These are phyloP conservation scores for Aphis craccivora DNA, from an alignment of 1,140 invertebrate species.

Conservation along the genomic window DNA sequence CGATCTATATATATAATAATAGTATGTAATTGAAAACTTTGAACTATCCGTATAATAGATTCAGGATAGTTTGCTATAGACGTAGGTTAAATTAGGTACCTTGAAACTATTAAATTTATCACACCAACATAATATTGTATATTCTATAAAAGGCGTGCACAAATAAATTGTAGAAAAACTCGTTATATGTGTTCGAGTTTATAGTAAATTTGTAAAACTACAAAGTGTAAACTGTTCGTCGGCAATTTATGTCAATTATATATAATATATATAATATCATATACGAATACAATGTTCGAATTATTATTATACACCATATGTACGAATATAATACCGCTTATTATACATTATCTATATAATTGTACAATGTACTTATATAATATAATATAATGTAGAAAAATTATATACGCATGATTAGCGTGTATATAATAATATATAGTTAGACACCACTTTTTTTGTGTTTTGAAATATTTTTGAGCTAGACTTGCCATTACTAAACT, in stretches of 20 bases:
- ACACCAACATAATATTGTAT: background rate
- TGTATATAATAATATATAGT: background rate
- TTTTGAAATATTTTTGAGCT: background rate
- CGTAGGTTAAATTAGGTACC: background rate
- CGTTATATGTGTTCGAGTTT: background rate
- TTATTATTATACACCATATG: constrained; percentile 19
- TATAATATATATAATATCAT: background rate
- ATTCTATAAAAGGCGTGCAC: background rate
- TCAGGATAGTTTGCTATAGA: background rate
- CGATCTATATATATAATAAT: background rate
- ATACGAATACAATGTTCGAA: constrained; percentile 20
- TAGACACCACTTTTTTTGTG: background rate
- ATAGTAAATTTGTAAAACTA: background rate
- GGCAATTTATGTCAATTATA: constrained; percentile 22
- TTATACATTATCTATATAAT: background rate
- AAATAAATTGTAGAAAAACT: constrained; percentile 15
- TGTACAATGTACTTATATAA: background rate
- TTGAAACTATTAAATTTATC: background rate
- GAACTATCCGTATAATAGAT: background rate
- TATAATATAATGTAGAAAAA: background rate
- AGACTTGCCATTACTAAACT: background rate
- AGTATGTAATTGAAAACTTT: background rate
- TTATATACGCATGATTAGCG: background rate
- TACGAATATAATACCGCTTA: constrained; percentile 10
- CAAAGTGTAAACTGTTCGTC: background rate